Conservation (phyloP, 2,113 vertebrate genomes). For the Mirounga angustirostris region DNA sequence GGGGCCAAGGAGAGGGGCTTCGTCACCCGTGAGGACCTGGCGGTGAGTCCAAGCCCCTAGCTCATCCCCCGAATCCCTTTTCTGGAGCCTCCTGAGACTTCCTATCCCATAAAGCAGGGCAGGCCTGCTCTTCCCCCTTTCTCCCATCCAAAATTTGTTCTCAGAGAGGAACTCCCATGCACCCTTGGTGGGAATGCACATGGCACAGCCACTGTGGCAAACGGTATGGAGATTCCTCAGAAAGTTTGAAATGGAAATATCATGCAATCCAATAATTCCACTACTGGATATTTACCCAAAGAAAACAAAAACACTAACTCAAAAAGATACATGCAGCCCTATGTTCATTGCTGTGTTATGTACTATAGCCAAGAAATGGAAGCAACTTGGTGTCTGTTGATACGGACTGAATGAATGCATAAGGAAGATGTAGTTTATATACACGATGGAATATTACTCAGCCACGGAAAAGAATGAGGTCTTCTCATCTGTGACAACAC, state of each 20-base stretch:
- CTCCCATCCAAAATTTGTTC: background rate
- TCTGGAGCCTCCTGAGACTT: background rate
- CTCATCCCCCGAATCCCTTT: background rate
- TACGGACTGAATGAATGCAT: background rate
- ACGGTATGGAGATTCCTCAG: background rate
- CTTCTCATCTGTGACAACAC: background rate
- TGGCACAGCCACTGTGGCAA: background rate
- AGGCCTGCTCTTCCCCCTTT: background rate
- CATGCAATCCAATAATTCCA: background rate
- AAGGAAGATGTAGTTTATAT: background rate
- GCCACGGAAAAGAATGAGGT: background rate
- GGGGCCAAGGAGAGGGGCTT: slow-evolving; percentile 72
- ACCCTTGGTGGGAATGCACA: background rate
- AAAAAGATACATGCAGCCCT: background rate
- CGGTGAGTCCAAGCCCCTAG: slow-evolving; percentile 81
- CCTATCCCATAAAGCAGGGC: background rate
- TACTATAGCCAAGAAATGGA: background rate
- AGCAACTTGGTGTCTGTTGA: background rate
- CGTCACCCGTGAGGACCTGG: slow-evolving; percentile 82
- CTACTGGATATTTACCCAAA: background rate
- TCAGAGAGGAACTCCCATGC: background rate
- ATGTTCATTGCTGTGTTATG: background rate
- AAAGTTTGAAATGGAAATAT: background rate
- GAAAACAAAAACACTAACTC: background rate
- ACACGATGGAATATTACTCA: background rate